These are phyloP conservation scores for Mycalesis mineus DNA, from an alignment of 2,888 invertebrate species.

Conservation along the genomic window DNA sequence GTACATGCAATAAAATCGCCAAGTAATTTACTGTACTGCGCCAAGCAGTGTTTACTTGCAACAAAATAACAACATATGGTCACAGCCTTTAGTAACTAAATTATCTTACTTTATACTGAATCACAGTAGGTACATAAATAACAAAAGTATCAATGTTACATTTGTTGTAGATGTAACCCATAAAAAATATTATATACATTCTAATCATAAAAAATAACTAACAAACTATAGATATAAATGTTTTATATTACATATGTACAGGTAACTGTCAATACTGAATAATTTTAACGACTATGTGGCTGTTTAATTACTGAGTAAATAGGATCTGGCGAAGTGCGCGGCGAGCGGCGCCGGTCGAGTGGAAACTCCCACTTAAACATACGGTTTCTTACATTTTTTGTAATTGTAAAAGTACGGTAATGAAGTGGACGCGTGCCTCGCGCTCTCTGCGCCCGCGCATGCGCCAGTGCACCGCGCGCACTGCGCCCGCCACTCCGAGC, in stretches of 20 bases:
- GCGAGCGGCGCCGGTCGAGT: slow-evolving; percentile 36
- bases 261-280: not conserved
- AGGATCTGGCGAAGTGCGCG: slow-evolving; percentile 5
- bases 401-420: slow-evolving; percentile 61
- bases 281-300: not conserved
- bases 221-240: not conserved
- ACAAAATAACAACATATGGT: not conserved
- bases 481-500: slow-evolving; percentile 23
- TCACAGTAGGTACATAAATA: too few species aligned
- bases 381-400: slow-evolving; percentile 49
- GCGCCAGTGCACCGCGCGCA: slow-evolving; percentile 32
- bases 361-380: slow-evolving; percentile 53
- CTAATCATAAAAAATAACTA: too few species aligned
- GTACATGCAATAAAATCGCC: too few species aligned
- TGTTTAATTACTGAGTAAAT: not conserved
- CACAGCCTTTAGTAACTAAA: not conserved
- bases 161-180: too few species aligned
- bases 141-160: too few species aligned
- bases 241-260: not conserved
- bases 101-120: not conserved
- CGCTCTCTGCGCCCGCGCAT: slow-evolving; percentile 25
- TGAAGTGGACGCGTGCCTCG: slow-evolving; percentile 51
- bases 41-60: not conserved
- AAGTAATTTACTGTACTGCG: too few species aligned
- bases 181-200: too few species aligned